Conservation (phyloP, 1,140 invertebrate genomes). For the Asobara japonica region DNA sequence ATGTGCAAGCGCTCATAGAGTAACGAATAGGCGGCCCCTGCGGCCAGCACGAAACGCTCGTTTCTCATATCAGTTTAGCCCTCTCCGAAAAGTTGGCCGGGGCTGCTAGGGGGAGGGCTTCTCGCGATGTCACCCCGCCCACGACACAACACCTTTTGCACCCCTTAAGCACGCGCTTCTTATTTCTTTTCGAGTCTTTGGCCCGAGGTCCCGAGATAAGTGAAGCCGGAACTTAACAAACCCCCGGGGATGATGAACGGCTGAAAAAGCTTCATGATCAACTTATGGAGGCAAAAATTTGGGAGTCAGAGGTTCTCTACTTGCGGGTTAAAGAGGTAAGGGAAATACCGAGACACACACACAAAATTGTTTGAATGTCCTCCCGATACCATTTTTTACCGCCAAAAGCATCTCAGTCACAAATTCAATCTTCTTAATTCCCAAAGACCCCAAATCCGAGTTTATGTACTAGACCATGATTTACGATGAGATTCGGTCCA, state of each 20-base stretch:
- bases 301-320: too few relatives aligned
- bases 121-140: slow-evolving; percentile 52
- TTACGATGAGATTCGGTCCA: too few relatives aligned
- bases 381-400: too few relatives aligned
- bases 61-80: slow-evolving; percentile 66
- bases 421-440: too few relatives aligned
- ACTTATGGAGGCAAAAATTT: too few relatives aligned
- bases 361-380: too few relatives aligned
- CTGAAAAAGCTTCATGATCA: slow-evolving; percentile 18
- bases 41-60: slow-evolving; percentile 63
- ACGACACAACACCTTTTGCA: slow-evolving; percentile 6
- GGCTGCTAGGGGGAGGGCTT: slow-evolving; percentile 45
- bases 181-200: slow-evolving; percentile 28
- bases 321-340: too few relatives aligned
- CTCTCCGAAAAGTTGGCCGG: slow-evolving; percentile 61
- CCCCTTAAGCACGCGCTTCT: slow-evolving; percentile 24
- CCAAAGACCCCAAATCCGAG: too few relatives aligned
- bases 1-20: slow-evolving; percentile 50
- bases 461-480: too few relatives aligned
- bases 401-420: too few relatives aligned
- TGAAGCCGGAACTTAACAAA: slow-evolving; percentile 59
- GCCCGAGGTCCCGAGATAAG: slow-evolving; percentile 57
- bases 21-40: slow-evolving; percentile 58
- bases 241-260: slow-evolving; percentile 51
- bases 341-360: too few relatives aligned